A percentile compares a stretch with the other conserved stretches of the same genome.
Conservation (phyloP, 2,113 vertebrate species). For the Rhodinocichla rosea region DNA sequence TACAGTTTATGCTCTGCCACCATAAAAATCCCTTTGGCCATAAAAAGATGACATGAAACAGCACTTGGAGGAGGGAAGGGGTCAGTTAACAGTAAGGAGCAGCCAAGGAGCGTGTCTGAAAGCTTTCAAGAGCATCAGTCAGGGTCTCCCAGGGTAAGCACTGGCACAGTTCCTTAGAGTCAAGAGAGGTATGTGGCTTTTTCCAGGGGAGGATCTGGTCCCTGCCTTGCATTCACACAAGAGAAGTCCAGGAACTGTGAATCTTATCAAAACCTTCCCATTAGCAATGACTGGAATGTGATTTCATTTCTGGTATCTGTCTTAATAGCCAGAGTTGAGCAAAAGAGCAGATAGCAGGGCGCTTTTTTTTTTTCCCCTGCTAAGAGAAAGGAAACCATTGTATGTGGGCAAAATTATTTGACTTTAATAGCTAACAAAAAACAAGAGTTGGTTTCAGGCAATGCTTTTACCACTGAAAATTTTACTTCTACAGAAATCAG, state of each 20-base stretch:
- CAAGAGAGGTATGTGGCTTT: neutral
- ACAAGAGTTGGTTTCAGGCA: neutral
- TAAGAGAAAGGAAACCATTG: neutral
- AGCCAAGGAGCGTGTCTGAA: neutral
- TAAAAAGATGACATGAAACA: conserved; percentile 38
- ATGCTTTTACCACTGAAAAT: neutral
- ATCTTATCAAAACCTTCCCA: conserved; percentile 6
- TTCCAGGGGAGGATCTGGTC: neutral
- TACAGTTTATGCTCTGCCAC: neutral
- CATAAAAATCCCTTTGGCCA: neutral
- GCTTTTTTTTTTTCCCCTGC: neutral
- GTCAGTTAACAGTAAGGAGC: neutral
- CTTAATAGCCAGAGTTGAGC: neutral
- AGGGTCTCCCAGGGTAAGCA: neutral
- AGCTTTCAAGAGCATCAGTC: neutral
- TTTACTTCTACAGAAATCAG: neutral
- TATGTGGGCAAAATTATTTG: neutral
- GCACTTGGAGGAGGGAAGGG: neutral
- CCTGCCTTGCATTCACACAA: neutral
- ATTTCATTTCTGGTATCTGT: neutral
- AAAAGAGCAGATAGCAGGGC: neutral
- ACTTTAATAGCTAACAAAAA: neutral
- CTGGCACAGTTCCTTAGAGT: neutral
- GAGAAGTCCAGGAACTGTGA: neutral
- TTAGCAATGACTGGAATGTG: neutral